These are phyloP conservation scores for Glaucopsyche alexis DNA, from an alignment of 2,888 invertebrate species.

Conservation along the genomic window DNA sequence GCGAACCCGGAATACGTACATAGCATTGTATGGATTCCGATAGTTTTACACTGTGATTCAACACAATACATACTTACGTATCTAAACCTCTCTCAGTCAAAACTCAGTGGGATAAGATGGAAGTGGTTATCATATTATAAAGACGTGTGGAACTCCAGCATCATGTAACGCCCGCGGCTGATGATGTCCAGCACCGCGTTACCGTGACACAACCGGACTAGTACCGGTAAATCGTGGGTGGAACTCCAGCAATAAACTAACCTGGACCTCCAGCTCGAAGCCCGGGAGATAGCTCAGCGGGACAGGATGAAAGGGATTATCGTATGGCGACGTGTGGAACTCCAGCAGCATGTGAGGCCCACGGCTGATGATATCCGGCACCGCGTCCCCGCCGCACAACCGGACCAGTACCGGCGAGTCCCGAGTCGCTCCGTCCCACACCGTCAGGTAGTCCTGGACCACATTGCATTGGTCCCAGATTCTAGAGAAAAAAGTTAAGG, in stretches of 20 bases:
- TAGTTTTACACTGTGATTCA: no score
- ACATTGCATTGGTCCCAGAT: slow-evolving; percentile 91
- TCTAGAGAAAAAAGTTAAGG: slow-evolving; percentile 59
- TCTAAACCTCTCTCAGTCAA: no score
- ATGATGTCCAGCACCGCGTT: no score
- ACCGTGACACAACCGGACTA: no score
- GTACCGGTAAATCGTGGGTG: no score
- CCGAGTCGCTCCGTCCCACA: slow-evolving; percentile 87
- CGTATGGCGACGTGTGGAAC: slow-evolving; percentile 90
- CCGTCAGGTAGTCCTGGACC: slow-evolving; percentile 89
- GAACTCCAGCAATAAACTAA: slow-evolving; percentile 52
- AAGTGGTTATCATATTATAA: no score
- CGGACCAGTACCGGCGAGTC: slow-evolving; percentile 87
- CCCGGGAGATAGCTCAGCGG: slow-evolving; percentile 89
- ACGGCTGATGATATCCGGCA: slow-evolving; percentile 89
- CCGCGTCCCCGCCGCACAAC: slow-evolving; percentile 90
- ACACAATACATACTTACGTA: no score
- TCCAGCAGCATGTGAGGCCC: slow-evolving; percentile 88
- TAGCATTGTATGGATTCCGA: no score
- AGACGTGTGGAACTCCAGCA: no score
- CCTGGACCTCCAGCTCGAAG: slow-evolving; percentile 90
- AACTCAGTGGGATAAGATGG: no score
- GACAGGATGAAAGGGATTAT: slow-evolving; percentile 89
- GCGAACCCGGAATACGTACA: no score
- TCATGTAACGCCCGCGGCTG: no score